These are phyloP conservation scores for Drosophila emarginata DNA, from an alignment of 2,888 invertebrate species.

Conservation along the genomic window DNA sequence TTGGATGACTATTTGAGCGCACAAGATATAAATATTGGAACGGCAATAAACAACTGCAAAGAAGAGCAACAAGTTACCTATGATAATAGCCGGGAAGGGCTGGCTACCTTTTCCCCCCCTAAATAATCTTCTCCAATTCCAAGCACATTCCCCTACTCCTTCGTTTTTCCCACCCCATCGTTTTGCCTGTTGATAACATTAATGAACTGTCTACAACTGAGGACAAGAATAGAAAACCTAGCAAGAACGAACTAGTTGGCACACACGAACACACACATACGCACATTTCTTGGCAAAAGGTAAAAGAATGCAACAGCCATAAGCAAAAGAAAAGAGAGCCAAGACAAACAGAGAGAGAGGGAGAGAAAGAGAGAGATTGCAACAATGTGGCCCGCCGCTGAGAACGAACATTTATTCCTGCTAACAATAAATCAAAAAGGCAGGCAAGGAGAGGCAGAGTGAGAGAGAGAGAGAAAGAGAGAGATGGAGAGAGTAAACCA, in stretches of 20 bases:
- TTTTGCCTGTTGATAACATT: constrained; percentile 65
- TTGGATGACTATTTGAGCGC: background rate
- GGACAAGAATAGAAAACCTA: constrained; percentile 71
- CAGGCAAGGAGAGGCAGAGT: constrained; percentile 43
- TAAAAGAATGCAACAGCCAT: constrained; percentile 44
- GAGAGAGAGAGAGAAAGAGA: constrained; percentile 20
- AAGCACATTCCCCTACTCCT: constrained; percentile 36
- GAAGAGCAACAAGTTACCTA: constrained; percentile 37
- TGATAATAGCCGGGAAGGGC: constrained; percentile 8
- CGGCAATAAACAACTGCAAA: constrained; percentile 10
- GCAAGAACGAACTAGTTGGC: constrained; percentile 13
- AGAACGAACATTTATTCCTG: constrained; percentile 47
- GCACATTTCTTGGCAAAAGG: constrained; percentile 52
- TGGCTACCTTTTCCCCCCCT: background rate
- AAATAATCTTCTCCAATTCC: background rate
- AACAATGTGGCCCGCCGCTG: constrained; percentile 36
- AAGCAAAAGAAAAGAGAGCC: constrained; percentile 14
- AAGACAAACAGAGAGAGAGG: constrained; percentile 22
- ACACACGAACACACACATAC: constrained; percentile 25
- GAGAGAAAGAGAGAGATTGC: constrained; percentile 24
- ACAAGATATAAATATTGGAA: constrained; percentile 45
- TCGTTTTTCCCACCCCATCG: constrained; percentile 10
- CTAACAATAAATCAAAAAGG: constrained; percentile 72
- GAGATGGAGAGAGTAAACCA: constrained; percentile 15
- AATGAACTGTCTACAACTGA: constrained; percentile 72